A percentile compares a stretch with the other conserved stretches of the same genome.
Evolutionary conservation across 2,113 vertebrate species (phyloP).

Genomic region (Myrmophylax atrothorax): DNA sequence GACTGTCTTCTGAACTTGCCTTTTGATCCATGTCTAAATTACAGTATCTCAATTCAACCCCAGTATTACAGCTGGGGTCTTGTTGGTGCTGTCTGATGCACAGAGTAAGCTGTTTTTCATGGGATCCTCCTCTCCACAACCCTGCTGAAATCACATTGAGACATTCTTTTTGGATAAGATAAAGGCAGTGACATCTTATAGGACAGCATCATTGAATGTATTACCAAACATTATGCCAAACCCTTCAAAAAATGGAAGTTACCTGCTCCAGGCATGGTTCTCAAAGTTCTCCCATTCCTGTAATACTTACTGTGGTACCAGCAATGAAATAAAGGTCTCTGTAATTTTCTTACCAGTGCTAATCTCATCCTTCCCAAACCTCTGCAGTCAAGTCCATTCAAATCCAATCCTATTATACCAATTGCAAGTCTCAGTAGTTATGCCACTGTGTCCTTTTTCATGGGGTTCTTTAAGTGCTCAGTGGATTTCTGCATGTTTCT

Average conservation of each 20-base stretch:
- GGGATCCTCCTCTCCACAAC: not conserved
- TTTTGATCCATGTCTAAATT: not conserved
- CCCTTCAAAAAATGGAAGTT: not conserved
- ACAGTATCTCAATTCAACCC: not conserved
- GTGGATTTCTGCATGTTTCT: not conserved
- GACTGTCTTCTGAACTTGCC: not conserved
- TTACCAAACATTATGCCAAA: not conserved
- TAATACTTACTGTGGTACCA: not conserved
- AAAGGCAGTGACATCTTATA: not conserved
- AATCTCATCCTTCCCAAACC: not conserved
- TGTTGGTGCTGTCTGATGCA: not conserved
- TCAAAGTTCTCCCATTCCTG: rapidly evolving
- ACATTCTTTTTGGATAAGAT: not conserved
- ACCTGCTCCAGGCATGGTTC: not conserved
- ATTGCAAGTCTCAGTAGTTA: not conserved
- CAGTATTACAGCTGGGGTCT: not conserved
- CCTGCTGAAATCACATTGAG: not conserved
- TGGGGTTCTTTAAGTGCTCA: not conserved
- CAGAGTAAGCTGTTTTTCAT: not conserved
- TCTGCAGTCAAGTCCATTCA: not conserved
- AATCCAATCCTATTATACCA: not conserved
- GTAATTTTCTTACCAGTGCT: not conserved
- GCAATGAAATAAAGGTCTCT: not conserved
- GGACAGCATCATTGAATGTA: not conserved
- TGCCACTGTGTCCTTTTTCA: not conserved